Conservation (phyloP, 92 coral and sea anemone genomes). For the Paragorgia papillata region DNA sequence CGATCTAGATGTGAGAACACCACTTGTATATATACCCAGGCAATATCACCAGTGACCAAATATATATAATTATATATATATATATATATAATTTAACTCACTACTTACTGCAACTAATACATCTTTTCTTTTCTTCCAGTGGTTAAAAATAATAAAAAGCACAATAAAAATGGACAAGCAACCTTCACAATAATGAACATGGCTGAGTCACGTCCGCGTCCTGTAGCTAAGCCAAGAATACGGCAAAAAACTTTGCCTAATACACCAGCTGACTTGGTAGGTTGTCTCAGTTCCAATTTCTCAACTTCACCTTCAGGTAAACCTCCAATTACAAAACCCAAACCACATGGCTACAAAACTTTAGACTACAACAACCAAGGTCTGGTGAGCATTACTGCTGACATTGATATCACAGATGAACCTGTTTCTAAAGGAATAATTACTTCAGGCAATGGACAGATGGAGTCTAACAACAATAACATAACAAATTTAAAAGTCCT, state of each 20-base stretch:
- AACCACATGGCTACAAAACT: constrained; percentile 28
- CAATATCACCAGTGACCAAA: no score
- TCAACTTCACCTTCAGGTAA: background rate
- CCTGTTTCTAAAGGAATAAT: background rate
- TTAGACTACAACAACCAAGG: background rate
- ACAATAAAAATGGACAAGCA: background rate
- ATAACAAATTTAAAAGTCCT: constrained; percentile 15
- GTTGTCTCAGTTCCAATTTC: background rate
- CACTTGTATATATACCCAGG: no score
- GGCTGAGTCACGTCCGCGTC: constrained; percentile 33
- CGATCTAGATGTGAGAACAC: no score
- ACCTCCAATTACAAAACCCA: constrained; percentile 19
- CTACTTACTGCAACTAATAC: no score
- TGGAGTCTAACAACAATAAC: constrained; percentile 18
- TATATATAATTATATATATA: no score
- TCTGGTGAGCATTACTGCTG: constrained; percentile 7
- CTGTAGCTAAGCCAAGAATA: constrained; percentile 8
- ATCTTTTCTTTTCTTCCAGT: constrained; percentile 1
- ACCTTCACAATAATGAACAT: constrained; percentile 17
- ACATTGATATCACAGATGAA: constrained; percentile 8
- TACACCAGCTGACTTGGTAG: background rate
- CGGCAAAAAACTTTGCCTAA: background rate
- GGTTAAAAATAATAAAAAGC: constrained; percentile 11
- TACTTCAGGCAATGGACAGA: background rate
- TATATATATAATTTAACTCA: no score